Evolutionary conservation across 2,888 invertebrate species (phyloP).

Genomic region (Hirtodrosophila confusa): DNA sequence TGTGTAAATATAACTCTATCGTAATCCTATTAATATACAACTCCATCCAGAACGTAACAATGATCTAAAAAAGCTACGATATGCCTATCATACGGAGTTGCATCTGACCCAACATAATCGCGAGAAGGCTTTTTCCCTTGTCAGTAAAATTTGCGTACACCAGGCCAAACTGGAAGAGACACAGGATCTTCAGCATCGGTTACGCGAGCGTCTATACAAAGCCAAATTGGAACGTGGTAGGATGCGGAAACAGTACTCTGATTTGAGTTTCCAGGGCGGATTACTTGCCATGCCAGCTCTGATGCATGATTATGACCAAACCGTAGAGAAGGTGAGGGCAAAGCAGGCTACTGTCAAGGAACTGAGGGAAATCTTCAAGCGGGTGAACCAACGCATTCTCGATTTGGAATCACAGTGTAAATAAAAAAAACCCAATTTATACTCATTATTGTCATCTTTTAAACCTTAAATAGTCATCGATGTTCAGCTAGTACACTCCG

Average conservation of each 20-base stretch:
- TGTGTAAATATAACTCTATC: not conserved
- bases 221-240: constrained; percentile 64
- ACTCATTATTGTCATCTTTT: too few species aligned
- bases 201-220: constrained; percentile 58
- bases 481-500: too few species aligned
- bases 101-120: constrained; percentile 77
- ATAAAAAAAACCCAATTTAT: constrained; percentile 1
- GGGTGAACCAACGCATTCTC: constrained; percentile 25
- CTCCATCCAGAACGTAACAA: constrained; percentile 67
- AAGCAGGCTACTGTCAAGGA: constrained; percentile 31
- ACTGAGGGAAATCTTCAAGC: constrained; percentile 39
- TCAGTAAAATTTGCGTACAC: constrained; percentile 24
- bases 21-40: too few species aligned
- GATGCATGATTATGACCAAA: constrained; percentile 78
- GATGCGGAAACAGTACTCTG: constrained; percentile 55
- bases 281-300: constrained; percentile 77
- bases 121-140: constrained; percentile 70
- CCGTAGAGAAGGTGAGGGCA: constrained; percentile 38
- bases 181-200: not conserved
- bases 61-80: constrained; percentile 69
- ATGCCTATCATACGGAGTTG: constrained; percentile 65
- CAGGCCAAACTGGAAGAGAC: constrained; percentile 16
- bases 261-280: constrained; percentile 73
- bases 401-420: constrained; percentile 20
- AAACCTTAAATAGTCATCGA: too few species aligned